These are phyloP conservation scores for Orthosia gothica DNA, from an alignment of 2,888 invertebrate genomes.

Conservation along the genomic window DNA sequence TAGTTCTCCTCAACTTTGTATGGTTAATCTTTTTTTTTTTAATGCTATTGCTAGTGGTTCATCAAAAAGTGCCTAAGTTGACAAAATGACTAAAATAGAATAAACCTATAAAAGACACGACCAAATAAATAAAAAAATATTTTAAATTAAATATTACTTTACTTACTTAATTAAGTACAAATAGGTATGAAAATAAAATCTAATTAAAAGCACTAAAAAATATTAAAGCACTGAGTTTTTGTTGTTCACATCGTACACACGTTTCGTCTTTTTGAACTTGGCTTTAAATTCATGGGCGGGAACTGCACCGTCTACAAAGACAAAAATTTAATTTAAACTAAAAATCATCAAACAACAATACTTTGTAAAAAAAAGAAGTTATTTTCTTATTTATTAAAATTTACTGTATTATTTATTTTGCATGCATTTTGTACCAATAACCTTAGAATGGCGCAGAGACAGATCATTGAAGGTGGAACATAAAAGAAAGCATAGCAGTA, in stretches of 20 bases:
- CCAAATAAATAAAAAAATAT: neutral
- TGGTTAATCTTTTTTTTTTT: too few species aligned
- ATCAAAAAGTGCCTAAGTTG: neutral
- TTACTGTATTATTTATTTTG: too few species aligned
- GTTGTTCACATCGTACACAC: slow-evolving; percentile 9
- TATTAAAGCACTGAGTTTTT: slow-evolving; percentile 17
- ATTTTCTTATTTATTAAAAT: neutral
- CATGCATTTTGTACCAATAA: too few species aligned
- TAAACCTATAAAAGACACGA: too few species aligned
- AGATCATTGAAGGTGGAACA: neutral
- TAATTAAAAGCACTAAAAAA: neutral
- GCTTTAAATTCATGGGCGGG: slow-evolving; percentile 31
- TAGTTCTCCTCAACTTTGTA: too few species aligned
- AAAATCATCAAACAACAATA: neutral
- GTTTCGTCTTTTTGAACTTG: slow-evolving; percentile 9
- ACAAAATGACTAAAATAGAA: neutral
- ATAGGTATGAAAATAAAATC: too few species aligned
- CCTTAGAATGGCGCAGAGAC: neutral
- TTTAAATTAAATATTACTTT: neutral
- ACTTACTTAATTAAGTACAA: neutral
- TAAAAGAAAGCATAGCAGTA: neutral
- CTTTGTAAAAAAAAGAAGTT: neutral
- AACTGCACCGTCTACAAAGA: slow-evolving; percentile 17
- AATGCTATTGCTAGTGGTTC: neutral
- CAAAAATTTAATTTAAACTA: neutral